Percentiles rank a stretch among this genome's conserved stretches.
Conservation (phyloP, 2,888 invertebrate genomes). For the Agrotis exclamationis region DNA sequence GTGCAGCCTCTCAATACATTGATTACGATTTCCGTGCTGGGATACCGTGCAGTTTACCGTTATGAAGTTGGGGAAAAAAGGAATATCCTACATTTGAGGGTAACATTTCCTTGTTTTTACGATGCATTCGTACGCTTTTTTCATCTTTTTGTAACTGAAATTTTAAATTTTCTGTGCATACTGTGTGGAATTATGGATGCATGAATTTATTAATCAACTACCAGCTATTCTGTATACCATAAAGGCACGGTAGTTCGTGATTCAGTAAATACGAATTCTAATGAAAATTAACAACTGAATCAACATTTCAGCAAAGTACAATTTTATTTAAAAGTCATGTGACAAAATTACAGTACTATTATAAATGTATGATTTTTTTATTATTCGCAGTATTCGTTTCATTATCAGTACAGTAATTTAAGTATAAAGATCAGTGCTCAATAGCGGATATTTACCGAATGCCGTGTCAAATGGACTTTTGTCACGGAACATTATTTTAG, state of each 20-base stretch:
- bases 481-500: slow-evolving; percentile 69
- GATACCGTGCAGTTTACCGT: slow-evolving; percentile 57
- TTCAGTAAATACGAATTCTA: slow-evolving; percentile 16
- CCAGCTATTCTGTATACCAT: not conserved
- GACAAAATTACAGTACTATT: slow-evolving; percentile 38
- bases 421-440: slow-evolving; percentile 70
- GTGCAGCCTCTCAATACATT: slow-evolving; percentile 73
- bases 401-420: slow-evolving; percentile 64
- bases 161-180: slow-evolving; percentile 29
- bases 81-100: slow-evolving; percentile 48
- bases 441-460: slow-evolving; percentile 71
- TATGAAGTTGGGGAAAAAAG: slow-evolving; percentile 58
- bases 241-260: not conserved
- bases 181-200: slow-evolving; percentile 14
- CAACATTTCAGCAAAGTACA: not conserved
- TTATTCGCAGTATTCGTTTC: slow-evolving; percentile 50
- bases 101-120: slow-evolving; percentile 45
- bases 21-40: slow-evolving; percentile 69
- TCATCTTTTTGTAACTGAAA: slow-evolving; percentile 19
- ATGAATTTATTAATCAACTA: slow-evolving; percentile 34
- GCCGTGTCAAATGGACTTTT: slow-evolving; percentile 70
- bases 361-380: slow-evolving; percentile 57
- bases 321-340: slow-evolving; percentile 20
- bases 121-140: slow-evolving; percentile 23
- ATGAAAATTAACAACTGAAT: slow-evolving; percentile 6